These are phyloP conservation scores for Yponomeuta cagnagella DNA, from an alignment of 2,888 invertebrate species.

Conservation along the genomic window DNA sequence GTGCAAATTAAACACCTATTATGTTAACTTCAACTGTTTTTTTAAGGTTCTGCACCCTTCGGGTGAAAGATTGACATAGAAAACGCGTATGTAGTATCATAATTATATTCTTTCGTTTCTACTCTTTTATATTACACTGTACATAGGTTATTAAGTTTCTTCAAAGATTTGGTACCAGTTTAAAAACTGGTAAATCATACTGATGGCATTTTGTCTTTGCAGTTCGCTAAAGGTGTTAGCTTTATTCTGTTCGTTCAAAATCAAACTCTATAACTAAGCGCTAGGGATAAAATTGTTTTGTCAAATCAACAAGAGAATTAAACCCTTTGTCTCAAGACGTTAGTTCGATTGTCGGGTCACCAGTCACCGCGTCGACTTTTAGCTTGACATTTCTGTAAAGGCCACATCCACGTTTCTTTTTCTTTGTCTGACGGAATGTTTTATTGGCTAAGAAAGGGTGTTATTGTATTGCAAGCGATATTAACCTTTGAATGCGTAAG, in stretches of 20 bases:
- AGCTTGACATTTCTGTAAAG: constrained; percentile 70
- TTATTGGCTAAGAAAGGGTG: constrained; percentile 61
- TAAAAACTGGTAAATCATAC: neutral
- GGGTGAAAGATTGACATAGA: too few relatives aligned
- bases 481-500: constrained; percentile 43
- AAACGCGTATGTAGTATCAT: too few relatives aligned
- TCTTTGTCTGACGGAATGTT: constrained; percentile 55
- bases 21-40: too few relatives aligned
- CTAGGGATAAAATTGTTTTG: constrained; percentile 47
- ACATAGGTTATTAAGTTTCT: too few relatives aligned
- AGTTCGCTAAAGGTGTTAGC: neutral
- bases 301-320: constrained; percentile 46
- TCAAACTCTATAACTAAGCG: neutral
- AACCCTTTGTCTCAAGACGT: constrained; percentile 72
- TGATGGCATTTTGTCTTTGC: constrained; percentile 9
- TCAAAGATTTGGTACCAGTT: too few relatives aligned
- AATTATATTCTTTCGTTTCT: too few relatives aligned
- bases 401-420: constrained; percentile 68
- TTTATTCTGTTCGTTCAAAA: constrained; percentile 3
- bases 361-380: constrained; percentile 38
- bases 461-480: constrained; percentile 45
- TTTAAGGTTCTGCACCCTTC: too few relatives aligned
- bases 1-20: too few relatives aligned
- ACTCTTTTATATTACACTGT: too few relatives aligned
- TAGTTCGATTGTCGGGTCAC: constrained; percentile 32